Conservation (phyloP, 1,140 invertebrate genomes). For the Cotesia typhae region DNA sequence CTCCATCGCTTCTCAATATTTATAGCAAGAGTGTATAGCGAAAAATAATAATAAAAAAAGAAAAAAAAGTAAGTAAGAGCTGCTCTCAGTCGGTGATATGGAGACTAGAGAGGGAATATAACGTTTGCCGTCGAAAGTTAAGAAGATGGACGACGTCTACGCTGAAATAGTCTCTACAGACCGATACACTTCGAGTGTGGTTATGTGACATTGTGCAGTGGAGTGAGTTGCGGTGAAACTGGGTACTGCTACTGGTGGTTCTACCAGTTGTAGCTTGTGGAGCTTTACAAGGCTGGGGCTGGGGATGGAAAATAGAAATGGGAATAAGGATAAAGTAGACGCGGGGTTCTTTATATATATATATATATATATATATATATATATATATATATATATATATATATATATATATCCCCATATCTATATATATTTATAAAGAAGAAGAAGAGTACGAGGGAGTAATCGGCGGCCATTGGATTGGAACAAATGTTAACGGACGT, state of each 20-base stretch:
- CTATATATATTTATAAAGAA: too few species aligned
- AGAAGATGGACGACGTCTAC: conserved; percentile 5
- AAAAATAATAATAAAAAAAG: too few species aligned
- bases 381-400: neutral
- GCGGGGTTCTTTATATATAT: conserved; percentile 27
- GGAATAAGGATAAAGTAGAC: conserved; percentile 45
- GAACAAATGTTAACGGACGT: conserved; percentile 58
- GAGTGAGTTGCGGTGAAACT: conserved; percentile 34
- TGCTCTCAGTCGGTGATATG: too few species aligned
- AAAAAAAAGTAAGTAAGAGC: too few species aligned
- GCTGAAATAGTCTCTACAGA: conserved; percentile 33
- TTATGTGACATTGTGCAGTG: conserved; percentile 48
- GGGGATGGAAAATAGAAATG: conserved; percentile 39
- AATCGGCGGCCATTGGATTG: conserved; percentile 57
- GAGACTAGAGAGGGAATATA: neutral
- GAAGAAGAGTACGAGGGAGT: conserved; percentile 37
- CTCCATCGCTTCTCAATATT: too few species aligned
- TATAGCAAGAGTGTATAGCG: too few species aligned
- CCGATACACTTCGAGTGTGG: conserved; percentile 48
- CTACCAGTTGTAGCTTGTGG: too few species aligned
- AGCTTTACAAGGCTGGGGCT: neutral
- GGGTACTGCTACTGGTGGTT: neutral
- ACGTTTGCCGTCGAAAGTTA: neutral
- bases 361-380: too few species aligned
- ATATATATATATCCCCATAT: too few species aligned